Evolutionary conservation across 1,140 invertebrate genomes (phyloP).

Genomic region (Medauroidea extradentata): DNA sequence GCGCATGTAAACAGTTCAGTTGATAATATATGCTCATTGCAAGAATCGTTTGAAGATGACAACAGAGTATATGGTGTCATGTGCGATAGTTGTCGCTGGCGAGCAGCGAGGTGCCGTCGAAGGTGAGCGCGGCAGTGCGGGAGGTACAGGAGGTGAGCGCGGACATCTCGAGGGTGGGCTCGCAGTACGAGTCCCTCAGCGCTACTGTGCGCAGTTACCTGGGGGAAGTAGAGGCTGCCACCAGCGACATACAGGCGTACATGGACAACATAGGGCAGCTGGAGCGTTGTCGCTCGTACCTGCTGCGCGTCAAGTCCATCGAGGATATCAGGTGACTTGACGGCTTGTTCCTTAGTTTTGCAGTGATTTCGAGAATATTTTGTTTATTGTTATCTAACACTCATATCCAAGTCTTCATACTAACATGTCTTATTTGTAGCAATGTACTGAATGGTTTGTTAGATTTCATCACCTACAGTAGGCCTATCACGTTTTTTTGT

Average conservation of each 20-base stretch:
- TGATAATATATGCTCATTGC: not conserved
- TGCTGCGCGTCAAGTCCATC: conserved; percentile 57
- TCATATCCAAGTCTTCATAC: too few species aligned
- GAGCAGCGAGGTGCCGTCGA: conserved; percentile 53
- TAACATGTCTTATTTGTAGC: too few species aligned
- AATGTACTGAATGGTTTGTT: too few species aligned
- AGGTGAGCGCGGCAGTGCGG: conserved; percentile 53
- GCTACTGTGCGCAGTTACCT: conserved; percentile 46
- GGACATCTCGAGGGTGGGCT: conserved; percentile 48
- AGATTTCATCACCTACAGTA: too few species aligned
- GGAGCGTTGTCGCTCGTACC: conserved; percentile 56
- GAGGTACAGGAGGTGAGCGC: conserved; percentile 49
- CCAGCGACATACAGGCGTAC: conserved; percentile 46
- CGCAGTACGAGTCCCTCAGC: conserved; percentile 43
- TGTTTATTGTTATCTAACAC: too few species aligned
- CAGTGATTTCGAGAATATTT: too few species aligned
- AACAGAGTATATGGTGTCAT: conserved; percentile 11
- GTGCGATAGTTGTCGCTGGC: conserved; percentile 55
- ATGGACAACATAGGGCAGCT: conserved; percentile 55
- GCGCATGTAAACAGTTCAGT: not conserved
- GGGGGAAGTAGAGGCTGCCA: conserved; percentile 44
- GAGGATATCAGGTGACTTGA: conserved; percentile 62
- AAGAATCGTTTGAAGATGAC: conserved; percentile 1
- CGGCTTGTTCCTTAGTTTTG: too few species aligned
- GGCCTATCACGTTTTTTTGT: too few species aligned